phyloP scores from a whole-genome alignment of 2,113 vertebrate species.

The Carlito syrichta region DNA sequence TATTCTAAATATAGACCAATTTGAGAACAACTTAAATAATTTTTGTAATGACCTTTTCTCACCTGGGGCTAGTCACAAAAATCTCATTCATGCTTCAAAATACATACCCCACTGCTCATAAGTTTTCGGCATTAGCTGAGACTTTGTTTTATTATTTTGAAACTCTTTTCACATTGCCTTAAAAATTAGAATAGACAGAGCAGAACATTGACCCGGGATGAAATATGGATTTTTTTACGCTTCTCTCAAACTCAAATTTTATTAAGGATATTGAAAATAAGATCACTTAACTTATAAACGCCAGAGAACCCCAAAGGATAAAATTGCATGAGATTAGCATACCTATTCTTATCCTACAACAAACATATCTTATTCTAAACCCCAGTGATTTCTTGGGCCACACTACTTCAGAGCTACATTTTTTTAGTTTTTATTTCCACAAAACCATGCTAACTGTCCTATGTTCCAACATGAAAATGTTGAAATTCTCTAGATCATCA shows the following conservation, averaged over 20 bases:
- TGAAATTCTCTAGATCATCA: not conserved
- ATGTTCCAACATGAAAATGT: not conserved
- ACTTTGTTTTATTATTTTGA: slow-evolving; percentile 28
- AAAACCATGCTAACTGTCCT: not conserved
- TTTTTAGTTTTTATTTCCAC: slow-evolving; percentile 44
- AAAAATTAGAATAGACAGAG: slow-evolving; percentile 67
- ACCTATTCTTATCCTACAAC: slow-evolving; percentile 62
- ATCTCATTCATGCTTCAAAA: slow-evolving; percentile 49
- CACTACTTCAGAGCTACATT: slow-evolving; percentile 23
- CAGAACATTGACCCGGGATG: slow-evolving; percentile 67
- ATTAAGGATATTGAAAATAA: slow-evolving; percentile 70
- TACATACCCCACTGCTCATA: not conserved
- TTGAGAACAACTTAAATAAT: slow-evolving; percentile 47
- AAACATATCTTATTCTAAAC: slow-evolving; percentile 62
- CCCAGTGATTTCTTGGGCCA: slow-evolving; percentile 43
- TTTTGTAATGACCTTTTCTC: slow-evolving; percentile 44
- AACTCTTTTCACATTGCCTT: slow-evolving; percentile 43
- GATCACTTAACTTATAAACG: slow-evolving; percentile 61
- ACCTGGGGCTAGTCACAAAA: slow-evolving; percentile 54
- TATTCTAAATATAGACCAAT: slow-evolving; percentile 61
- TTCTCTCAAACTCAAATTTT: slow-evolving; percentile 57
- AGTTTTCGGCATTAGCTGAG: not conserved
- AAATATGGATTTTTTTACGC: slow-evolving; percentile 61
- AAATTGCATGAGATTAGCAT: slow-evolving; percentile 62
- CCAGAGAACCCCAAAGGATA: slow-evolving; percentile 57